phyloP scores from a whole-genome alignment of 2,888 invertebrate species.

The Oscheius sp. region DNA sequence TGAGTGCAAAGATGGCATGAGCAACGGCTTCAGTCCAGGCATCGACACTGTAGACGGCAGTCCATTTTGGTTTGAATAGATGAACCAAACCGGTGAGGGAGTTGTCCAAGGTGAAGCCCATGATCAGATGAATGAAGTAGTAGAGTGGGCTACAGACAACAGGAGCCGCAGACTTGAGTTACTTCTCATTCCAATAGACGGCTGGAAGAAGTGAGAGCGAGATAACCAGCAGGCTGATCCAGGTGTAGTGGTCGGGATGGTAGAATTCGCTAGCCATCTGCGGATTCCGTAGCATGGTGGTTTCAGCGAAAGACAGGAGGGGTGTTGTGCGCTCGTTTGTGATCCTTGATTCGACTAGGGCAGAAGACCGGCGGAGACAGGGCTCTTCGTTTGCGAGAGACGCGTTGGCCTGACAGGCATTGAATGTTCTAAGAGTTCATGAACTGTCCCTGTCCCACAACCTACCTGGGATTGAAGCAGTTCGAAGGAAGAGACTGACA shows the following conservation, averaged over 20 bases:
- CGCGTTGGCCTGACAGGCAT: not conserved
- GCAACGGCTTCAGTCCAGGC: slow-evolving; percentile 10
- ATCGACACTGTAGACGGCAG: not conserved
- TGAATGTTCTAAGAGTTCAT: not conserved
- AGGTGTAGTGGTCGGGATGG: not conserved
- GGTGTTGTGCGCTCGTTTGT: slow-evolving; percentile 15
- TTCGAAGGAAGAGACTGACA: not conserved
- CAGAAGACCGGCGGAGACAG: not conserved
- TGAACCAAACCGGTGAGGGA: not conserved
- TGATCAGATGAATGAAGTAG: not conserved
- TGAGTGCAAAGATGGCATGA: not conserved
- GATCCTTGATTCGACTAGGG: not conserved
- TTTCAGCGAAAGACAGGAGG: slow-evolving; percentile 4
- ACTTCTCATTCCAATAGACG: not conserved
- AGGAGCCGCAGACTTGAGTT: not conserved
- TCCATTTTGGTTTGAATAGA: slow-evolving; percentile 1
- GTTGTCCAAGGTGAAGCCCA: not conserved
- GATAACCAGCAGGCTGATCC: not conserved
- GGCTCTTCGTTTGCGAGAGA: not conserved
- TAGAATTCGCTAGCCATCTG: not conserved
- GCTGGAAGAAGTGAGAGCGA: not conserved
- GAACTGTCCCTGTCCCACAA: no score
- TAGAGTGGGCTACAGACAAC: not conserved
- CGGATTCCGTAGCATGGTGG: not conserved
- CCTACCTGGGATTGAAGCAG: not conserved